phyloP scores from a whole-genome alignment of 1,140 invertebrate genomes.

The Rhopalosiphum maidis region DNA sequence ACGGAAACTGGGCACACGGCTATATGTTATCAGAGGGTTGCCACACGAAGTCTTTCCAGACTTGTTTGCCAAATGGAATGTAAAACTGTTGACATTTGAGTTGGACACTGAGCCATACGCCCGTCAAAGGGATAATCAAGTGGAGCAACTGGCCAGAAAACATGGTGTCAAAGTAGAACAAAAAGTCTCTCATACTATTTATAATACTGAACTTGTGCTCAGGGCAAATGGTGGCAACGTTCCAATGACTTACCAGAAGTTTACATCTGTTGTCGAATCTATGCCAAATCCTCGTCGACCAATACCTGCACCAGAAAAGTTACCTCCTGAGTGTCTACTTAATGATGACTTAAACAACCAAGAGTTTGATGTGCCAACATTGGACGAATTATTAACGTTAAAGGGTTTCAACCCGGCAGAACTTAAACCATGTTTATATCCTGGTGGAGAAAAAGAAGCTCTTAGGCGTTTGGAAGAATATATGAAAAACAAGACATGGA shows the following conservation, averaged over 20 bases:
- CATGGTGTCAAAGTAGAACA: conserved; percentile 69
- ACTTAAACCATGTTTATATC: conserved; percentile 66
- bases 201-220: conserved; percentile 71
- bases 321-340: conserved; percentile 63
- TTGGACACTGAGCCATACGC: conserved; percentile 77
- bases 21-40: conserved; percentile 73
- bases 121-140: conserved; percentile 68
- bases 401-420: conserved; percentile 64
- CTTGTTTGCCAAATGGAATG: conserved; percentile 74
- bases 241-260: conserved; percentile 76
- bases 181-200: conserved; percentile 75
- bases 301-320: conserved; percentile 64
- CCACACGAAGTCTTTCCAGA: conserved; percentile 70
- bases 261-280: conserved; percentile 69
- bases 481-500: conserved; percentile 71
- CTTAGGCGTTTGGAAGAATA: conserved; percentile 69
- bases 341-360: conserved; percentile 63
- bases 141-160: conserved; percentile 69
- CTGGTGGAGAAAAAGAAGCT: conserved; percentile 75
- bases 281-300: conserved; percentile 67
- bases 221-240: conserved; percentile 71
- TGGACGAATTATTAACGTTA: conserved; percentile 66
- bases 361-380: conserved; percentile 69
- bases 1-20: conserved; percentile 63
- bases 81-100: conserved; percentile 72